Percentiles rank a stretch among this genome's conserved stretches.
phyloP scores from a whole-genome alignment of 2,888 invertebrate genomes.

The Operophtera brumata region DNA sequence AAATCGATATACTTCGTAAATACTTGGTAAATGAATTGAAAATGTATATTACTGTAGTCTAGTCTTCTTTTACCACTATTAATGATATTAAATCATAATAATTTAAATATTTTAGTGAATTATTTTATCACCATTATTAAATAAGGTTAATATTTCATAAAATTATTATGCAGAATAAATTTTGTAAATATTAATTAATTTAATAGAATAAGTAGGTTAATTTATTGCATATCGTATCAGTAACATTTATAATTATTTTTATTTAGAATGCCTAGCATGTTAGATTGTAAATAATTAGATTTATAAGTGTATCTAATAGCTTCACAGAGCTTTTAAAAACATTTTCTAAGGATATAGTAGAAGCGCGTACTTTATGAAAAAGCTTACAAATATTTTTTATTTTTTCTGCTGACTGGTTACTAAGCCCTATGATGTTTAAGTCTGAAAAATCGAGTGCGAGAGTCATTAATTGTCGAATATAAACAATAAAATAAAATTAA shows the following conservation, averaged over 20 bases:
- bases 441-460: too few species aligned
- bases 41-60: not conserved
- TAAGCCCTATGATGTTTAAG: too few species aligned
- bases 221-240: slow-evolving; percentile 23
- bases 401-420: too few species aligned
- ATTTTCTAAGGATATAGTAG: not conserved
- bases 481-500: too few species aligned
- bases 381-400: too few species aligned
- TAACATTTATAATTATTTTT: slow-evolving; percentile 10
- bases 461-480: too few species aligned
- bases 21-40: not conserved
- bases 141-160: not conserved
- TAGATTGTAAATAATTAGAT: slow-evolving; percentile 21
- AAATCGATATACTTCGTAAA: not conserved
- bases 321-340: slow-evolving; percentile 6
- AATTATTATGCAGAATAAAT: not conserved
- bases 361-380: too few species aligned
- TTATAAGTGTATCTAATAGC: not conserved
- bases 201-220: not conserved
- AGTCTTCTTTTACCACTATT: not conserved
- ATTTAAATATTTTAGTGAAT: not conserved
- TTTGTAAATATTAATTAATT: slow-evolving; percentile 3
- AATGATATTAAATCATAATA: not conserved
- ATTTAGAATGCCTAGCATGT: slow-evolving; percentile 32
- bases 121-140: not conserved